phyloP scores from a whole-genome alignment of 2,888 invertebrate species.

The Erebia ligea region DNA sequence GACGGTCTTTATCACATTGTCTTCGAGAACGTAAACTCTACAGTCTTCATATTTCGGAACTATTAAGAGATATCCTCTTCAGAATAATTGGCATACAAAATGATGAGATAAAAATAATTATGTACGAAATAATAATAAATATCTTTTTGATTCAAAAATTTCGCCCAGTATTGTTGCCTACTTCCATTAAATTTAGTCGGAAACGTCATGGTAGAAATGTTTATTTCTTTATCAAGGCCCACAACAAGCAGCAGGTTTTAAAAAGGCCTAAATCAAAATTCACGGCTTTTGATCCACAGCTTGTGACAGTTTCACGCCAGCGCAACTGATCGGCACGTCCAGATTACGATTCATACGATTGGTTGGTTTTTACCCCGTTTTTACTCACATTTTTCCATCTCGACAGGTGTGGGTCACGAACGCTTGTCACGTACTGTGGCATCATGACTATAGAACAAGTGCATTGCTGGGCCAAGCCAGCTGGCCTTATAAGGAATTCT shows the following conservation, averaged over 20 bases:
- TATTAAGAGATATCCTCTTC: no score
- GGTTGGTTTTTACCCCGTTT: slow-evolving; percentile 37
- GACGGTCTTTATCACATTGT: no score
- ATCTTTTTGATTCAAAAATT: no score
- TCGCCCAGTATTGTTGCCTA: no score
- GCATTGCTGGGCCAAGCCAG: neutral
- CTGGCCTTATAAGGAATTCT: neutral
- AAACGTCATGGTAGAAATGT: no score
- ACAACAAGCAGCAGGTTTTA: neutral
- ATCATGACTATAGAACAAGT: slow-evolving; percentile 18
- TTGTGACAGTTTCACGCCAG: slow-evolving; percentile 25
- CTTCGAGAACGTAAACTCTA: no score
- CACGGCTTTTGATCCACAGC: neutral
- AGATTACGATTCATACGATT: slow-evolving; percentile 33
- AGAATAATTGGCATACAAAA: no score
- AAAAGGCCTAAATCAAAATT: neutral
- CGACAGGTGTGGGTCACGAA: slow-evolving; percentile 63
- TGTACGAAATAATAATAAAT: no score
- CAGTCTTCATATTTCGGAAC: no score
- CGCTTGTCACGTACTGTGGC: slow-evolving; percentile 30
- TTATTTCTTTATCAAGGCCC: no score
- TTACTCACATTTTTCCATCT: slow-evolving; percentile 43
- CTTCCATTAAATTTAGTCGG: no score
- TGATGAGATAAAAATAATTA: no score
- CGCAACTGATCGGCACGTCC: slow-evolving; percentile 15